A percentile compares a stretch with the other conserved stretches of the same genome.
These are phyloP conservation scores for Chaetophractus vellerosus DNA, from an alignment of 2,797 vertebrate species.

Conservation along the genomic window DNA sequence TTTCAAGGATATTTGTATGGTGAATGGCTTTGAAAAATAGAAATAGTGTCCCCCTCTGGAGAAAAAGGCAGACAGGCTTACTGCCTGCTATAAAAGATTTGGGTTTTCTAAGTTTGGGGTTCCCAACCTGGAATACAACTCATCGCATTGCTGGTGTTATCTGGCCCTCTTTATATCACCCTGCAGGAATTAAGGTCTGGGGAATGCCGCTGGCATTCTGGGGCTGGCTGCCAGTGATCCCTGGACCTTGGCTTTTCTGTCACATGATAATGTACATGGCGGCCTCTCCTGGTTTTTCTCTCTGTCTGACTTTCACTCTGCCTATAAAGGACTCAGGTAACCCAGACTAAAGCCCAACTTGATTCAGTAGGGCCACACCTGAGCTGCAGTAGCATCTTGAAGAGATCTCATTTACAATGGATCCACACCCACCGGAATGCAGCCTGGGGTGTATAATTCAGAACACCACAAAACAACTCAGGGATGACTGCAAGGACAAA, in stretches of 20 bases:
- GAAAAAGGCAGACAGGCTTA: neutral
- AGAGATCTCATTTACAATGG: too few relatives aligned
- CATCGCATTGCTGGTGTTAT: neutral
- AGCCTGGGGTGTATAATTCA: too few relatives aligned
- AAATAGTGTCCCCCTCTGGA: neutral
- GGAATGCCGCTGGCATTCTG: neutral
- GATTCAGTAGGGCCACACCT: too few relatives aligned
- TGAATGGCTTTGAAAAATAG: neutral
- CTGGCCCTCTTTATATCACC: neutral
- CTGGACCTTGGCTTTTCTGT: too few relatives aligned
- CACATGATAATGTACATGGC: too few relatives aligned
- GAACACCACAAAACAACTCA: neutral
- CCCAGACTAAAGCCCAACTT: too few relatives aligned
- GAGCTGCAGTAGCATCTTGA: too few relatives aligned
- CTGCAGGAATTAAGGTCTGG: neutral
- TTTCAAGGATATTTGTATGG: neutral
- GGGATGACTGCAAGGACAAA: neutral
- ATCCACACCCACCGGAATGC: too few relatives aligned
- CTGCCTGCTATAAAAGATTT: neutral
- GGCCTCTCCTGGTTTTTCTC: too few relatives aligned
- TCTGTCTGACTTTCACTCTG: too few relatives aligned
- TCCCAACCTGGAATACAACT: neutral
- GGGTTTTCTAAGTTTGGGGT: neutral
- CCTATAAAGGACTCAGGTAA: too few relatives aligned
- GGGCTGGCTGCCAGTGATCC: too few relatives aligned